A percentile compares a stretch with the other conserved stretches of the same genome.
phyloP scores from a whole-genome alignment of 2,797 vertebrate genomes.

The Catostomus latipinnis region DNA sequence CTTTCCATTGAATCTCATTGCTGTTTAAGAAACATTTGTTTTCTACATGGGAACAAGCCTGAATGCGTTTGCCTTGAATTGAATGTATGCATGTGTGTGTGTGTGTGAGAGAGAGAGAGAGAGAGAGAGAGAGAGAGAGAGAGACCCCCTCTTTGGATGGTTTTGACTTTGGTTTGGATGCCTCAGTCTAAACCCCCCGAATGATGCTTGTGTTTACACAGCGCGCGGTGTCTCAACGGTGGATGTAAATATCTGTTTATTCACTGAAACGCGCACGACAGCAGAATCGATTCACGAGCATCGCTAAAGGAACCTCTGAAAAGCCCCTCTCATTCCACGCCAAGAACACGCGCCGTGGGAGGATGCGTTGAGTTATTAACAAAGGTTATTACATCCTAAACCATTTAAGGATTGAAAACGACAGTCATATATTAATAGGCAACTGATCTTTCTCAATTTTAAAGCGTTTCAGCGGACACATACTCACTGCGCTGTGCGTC shows the following conservation, averaged over 20 bases:
- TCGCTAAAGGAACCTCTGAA: constrained; percentile 4
- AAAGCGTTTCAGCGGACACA: background rate
- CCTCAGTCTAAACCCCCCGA: constrained; percentile 19
- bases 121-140: background rate
- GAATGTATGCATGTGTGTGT: background rate
- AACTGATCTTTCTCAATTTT: background rate
- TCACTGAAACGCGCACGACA: background rate
- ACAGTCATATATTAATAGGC: constrained; percentile 9
- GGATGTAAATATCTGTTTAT: constrained; percentile 22
- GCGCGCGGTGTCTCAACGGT: constrained; percentile 3
- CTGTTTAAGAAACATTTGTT: background rate
- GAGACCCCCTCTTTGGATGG: constrained; percentile 2
- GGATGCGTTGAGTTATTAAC: background rate
- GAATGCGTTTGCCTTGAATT: constrained; percentile 17
- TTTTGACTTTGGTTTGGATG: constrained; percentile 5
- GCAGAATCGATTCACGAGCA: constrained; percentile 11
- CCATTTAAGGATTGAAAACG: background rate
- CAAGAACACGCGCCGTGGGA: background rate
- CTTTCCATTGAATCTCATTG: background rate
- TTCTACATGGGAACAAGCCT: background rate
- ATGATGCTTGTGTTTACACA: constrained; percentile 34
- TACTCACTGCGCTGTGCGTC: constrained; percentile 35
- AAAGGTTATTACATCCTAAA: background rate
- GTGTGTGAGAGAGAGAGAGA: background rate
- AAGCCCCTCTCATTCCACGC: background rate